Base-by-base conservation (phyloP, 2,888 invertebrate species). In the Tiliacea aurago region DNA sequence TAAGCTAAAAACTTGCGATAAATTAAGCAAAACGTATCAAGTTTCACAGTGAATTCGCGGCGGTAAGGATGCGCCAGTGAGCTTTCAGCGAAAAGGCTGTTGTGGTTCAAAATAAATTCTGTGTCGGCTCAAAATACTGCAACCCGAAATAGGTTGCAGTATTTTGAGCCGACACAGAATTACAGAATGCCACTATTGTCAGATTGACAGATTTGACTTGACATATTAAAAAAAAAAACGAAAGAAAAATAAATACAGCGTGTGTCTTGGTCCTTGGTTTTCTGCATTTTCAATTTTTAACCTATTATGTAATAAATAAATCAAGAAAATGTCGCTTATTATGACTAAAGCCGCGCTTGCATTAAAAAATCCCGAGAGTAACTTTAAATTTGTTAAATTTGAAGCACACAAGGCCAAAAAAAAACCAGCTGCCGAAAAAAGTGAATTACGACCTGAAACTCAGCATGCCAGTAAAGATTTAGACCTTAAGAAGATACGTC, bases 401-500 rank as follows among this genome's bases (percentile, higher is more conserved):
- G 94, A 96, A 88, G 93, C 97, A 4, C 93, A 97, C 82, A 97
- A 97, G 90, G 92, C 96, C 1, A 97, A 96, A 91, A 94, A 93
- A 87, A 95, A 95, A 79, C 72, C 74, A 68, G 53, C 65, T 41
- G 33, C 68, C 41, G 85, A 87, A 51, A 86, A 86, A 75, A 59
- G 15, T 79, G 82, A 86, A 23, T 73, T 58, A 58, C 88, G 84
- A 74, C 76, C 71, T 62, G 84, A 87, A 70, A 68, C 70, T 56
- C 78, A 80, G 3, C 82, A 77, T 53, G 78, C 86, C 11, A 92
- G 85, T 86, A 93, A 91, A 90, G 97, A 97, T 87, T 95, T 98
- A 79, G 98, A 98, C 86, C 97, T 99, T 87, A 98, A 98, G 86
- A 97, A 96, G 88, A 97, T 98, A 1, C 97, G 98, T 68, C 97